phyloP scores from a whole-genome alignment of 2,113 vertebrate species.

The Dicentrarchus labrax region DNA sequence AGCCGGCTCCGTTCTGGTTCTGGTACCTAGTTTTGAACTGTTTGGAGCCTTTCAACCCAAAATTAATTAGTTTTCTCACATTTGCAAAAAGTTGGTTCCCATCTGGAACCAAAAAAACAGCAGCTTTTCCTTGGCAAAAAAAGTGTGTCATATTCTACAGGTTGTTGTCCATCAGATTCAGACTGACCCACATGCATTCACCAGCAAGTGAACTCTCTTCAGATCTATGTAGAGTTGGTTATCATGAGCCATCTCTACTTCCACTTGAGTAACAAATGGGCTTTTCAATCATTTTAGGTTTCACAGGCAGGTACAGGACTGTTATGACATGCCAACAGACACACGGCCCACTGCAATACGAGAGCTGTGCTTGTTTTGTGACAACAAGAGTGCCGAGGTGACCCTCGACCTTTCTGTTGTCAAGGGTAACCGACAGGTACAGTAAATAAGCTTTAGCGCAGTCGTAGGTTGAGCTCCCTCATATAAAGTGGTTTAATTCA shows the following conservation, averaged over 20 bases:
- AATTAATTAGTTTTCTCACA: too few species aligned
- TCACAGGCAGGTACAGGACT: not conserved
- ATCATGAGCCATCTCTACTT: not conserved
- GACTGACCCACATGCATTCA: not conserved
- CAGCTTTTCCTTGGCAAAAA: too few species aligned
- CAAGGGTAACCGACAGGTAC: not conserved
- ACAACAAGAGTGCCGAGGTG: slow-evolving; percentile 2
- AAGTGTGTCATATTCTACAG: too few species aligned
- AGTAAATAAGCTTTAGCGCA: slow-evolving; percentile 7
- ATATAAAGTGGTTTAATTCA: not conserved
- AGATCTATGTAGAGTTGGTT: not conserved
- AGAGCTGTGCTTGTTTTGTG: slow-evolving; percentile 20
- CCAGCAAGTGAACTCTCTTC: not conserved
- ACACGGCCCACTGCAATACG: slow-evolving; percentile 4
- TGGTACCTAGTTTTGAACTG: too few species aligned
- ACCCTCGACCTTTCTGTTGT: not conserved
- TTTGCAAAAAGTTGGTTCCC: too few species aligned
- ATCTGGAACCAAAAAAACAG: too few species aligned
- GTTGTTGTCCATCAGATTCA: too few species aligned
- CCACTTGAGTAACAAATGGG: not conserved
- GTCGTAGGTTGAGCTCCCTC: not conserved
- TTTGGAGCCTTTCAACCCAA: too few species aligned
- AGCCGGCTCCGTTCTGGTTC: too few species aligned
- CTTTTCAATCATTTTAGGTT: not conserved
- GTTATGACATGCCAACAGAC: not conserved